Percentiles rank a stretch among this genome's conserved stretches.
These are phyloP conservation scores for Leuctra nigra DNA, from an alignment of 2,888 invertebrate genomes.

Conservation along the genomic window DNA sequence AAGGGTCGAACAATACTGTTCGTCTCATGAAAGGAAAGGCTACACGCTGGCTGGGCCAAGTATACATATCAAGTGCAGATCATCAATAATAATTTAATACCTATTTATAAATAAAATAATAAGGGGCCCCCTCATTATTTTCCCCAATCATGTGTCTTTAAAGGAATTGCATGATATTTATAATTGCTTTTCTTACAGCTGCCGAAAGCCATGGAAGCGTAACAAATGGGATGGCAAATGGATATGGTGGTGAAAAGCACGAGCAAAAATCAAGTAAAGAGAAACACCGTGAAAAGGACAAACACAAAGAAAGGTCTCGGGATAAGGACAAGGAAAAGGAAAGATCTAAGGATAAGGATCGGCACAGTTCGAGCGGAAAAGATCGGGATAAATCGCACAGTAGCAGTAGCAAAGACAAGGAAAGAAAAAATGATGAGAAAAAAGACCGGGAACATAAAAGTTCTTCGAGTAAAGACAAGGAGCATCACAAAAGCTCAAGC, in stretches of 20 bases:
- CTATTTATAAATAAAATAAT: too few species aligned
- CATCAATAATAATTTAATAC: too few species aligned
- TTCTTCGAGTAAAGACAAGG: constrained; percentile 44
- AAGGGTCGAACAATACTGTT: too few species aligned
- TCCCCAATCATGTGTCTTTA: too few species aligned
- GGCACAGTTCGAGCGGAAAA: constrained; percentile 34
- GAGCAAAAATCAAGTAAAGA: constrained; percentile 48
- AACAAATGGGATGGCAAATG: constrained; percentile 76
- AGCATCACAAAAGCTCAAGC: constrained; percentile 30
- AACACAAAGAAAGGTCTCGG: constrained; percentile 42
- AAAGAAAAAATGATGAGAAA: constrained; percentile 30
- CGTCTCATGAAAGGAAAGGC: too few species aligned
- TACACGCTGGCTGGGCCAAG: too few species aligned
- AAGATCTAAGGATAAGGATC: constrained; percentile 51
- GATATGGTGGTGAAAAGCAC: constrained; percentile 52
- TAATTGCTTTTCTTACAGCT: too few species aligned
- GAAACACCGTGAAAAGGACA: constrained; percentile 43
- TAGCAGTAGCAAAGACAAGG: constrained; percentile 52
- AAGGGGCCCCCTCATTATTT: too few species aligned
- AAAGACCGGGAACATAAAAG: constrained; percentile 35
- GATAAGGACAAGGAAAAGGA: constrained; percentile 41
- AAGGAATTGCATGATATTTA: too few species aligned
- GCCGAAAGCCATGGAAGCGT: constrained; percentile 20
- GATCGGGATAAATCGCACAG: constrained; percentile 43
- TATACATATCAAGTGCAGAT: too few species aligned